phyloP scores from a whole-genome alignment of 2,888 invertebrate genomes.

The Netelia melanura region DNA sequence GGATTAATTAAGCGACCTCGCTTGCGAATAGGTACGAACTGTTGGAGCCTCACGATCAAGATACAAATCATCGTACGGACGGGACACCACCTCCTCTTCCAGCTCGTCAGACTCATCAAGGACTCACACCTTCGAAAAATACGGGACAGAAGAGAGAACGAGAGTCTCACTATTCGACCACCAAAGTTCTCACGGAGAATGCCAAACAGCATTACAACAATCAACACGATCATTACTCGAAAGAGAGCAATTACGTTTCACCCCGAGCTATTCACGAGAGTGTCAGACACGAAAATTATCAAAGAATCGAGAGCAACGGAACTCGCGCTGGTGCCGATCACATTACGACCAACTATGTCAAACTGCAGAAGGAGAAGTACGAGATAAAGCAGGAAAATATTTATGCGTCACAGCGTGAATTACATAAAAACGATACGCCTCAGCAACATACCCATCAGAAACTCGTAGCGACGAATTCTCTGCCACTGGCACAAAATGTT shows the following conservation, averaged over 20 bases:
- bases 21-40: conserved; percentile 85
- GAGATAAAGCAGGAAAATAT: conserved; percentile 81
- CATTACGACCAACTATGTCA: conserved; percentile 78
- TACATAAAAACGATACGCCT: conserved; percentile 75
- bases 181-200: conserved; percentile 76
- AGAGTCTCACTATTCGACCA: conserved; percentile 77
- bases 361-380: conserved; percentile 82
- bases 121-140: conserved; percentile 75
- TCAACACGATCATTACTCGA: conserved; percentile 78
- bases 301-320: conserved; percentile 83
- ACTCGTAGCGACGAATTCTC: conserved; percentile 81
- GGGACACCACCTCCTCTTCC: conserved; percentile 87
- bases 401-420: conserved; percentile 80
- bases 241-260: conserved; percentile 82
- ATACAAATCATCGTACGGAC: conserved; percentile 79
- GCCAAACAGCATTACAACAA: conserved; percentile 75
- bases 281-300: conserved; percentile 80
- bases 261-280: conserved; percentile 79
- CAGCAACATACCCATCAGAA: conserved; percentile 80
- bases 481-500: conserved; percentile 81
- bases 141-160: conserved; percentile 79
- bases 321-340: conserved; percentile 80
- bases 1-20: conserved; percentile 56
- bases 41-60: conserved; percentile 85
- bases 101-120: conserved; percentile 83